phyloP scores from a whole-genome alignment of 2,113 vertebrate genomes.

The Canis aureus region DNA sequence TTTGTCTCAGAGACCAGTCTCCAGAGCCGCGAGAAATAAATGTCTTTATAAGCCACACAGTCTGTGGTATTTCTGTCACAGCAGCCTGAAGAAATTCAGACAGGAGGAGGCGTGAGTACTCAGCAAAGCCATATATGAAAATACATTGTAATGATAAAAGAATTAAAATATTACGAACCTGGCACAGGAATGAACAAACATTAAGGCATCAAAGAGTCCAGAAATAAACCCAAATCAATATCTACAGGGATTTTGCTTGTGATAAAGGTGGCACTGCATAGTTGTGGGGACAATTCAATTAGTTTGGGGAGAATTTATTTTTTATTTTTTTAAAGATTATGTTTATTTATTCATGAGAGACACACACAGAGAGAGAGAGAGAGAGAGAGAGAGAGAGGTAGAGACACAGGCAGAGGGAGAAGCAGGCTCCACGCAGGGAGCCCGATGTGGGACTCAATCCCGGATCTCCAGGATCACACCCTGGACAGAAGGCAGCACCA shows the following conservation, averaged over 20 bases:
- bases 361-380: no score
- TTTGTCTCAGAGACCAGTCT: neutral
- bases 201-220: neutral
- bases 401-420: no score
- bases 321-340: no score
- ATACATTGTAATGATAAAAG: neutral
- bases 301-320: neutral
- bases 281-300: neutral
- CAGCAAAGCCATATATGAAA: neutral
- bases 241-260: neutral
- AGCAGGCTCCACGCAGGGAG: no score
- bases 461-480: no score
- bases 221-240: neutral
- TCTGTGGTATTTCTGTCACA: no score
- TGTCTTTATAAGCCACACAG: neutral
- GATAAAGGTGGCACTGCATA: neutral
- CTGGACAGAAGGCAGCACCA: no score
- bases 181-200: neutral
- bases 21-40: neutral
- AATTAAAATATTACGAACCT: neutral
- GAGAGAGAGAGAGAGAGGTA: no score
- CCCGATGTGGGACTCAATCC: no score
- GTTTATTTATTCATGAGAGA: no score
- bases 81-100: neutral
- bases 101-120: no score